Conservation (phyloP, 2,888 invertebrate genomes). For the Zaprionus lineosus region DNA sequence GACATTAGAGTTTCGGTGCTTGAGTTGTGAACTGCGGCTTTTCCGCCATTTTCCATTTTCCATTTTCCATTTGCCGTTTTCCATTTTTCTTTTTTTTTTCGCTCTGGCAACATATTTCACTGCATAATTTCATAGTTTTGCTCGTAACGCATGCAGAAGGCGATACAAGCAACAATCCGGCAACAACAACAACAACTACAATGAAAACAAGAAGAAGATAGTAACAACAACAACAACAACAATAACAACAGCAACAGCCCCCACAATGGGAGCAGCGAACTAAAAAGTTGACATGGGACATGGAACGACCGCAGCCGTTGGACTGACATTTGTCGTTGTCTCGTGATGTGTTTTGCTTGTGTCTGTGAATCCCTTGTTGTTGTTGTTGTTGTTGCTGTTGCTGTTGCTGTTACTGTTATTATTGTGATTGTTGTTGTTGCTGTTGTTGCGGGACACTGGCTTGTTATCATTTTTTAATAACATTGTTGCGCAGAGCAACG, state of each 20-base stretch:
- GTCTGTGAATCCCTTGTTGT: conserved; percentile 10
- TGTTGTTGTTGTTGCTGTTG: conserved; percentile 13
- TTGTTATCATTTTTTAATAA: conserved; percentile 78
- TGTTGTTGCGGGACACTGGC: conserved; percentile 46
- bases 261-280: conserved; percentile 44
- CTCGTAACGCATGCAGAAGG: conserved; percentile 68
- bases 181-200: conserved; percentile 32
- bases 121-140: conserved; percentile 71
- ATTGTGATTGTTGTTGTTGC: conserved; percentile 23
- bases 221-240: conserved; percentile 14
- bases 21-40: neutral
- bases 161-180: too few species aligned
- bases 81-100: conserved; percentile 37
- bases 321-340: conserved; percentile 74
- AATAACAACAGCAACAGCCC: conserved; percentile 31
- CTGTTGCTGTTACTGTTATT: conserved; percentile 5
- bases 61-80: conserved; percentile 27
- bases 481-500: conserved; percentile 72
- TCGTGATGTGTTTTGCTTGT: conserved; percentile 41
- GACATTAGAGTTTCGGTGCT: conserved; percentile 6
- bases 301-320: conserved; percentile 68
- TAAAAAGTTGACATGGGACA: conserved; percentile 72
- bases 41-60: conserved; percentile 27
- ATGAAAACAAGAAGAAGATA: conserved; percentile 14
- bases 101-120: conserved; percentile 74